Base-by-base conservation (phyloP, 1,140 invertebrate genomes). In the Trichonephila inaurata region DNA sequence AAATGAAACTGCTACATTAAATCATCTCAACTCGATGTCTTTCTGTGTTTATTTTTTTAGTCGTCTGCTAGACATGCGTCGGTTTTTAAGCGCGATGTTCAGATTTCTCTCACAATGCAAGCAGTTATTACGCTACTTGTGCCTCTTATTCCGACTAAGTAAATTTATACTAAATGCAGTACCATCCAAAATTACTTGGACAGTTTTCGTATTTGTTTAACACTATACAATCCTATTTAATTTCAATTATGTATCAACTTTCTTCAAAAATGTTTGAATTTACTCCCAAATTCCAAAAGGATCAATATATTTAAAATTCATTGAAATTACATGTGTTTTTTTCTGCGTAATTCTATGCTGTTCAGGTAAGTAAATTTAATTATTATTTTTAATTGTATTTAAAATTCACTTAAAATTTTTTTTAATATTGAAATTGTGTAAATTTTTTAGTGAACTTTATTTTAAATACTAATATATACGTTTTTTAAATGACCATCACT, bases 1-100 rank as follows among this genome's bases (percentile, higher is more conserved):
- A 6, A 64, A 19, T 64, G 16, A 64, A 64, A 64, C 21, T 64
- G 62, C 3, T 18, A 64, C 18, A 64, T 18, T 5, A 33, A 14
- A 24, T 33, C 24, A 40, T 28, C 69, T 77, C 69, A 77, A 33
- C 69, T 77, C 69, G 24, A 33, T 28, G 28, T 33, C 16, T 14
- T 77, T 88, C 40, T 88, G 2, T 28, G 16, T 88, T 88, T 88
- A 18, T 28, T 64, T 83, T 83, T 40, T 44, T 58, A 24, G 21
- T 24, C 24, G 86, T 88, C 86, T 88, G 86, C 86, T 88, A 88
- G 61, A n/a, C 86, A 88, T 88, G 86, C 61, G 86, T 66, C 61
- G 58, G 33, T 28, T 2, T 88, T 64, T 62, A 21, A 88, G 86
- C 86, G 86, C 60, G 60, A 64, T 88, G 24, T 88, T 88, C 61